Conservation (phyloP, 2,888 invertebrate genomes). For the Lampropteryx suffumata region DNA sequence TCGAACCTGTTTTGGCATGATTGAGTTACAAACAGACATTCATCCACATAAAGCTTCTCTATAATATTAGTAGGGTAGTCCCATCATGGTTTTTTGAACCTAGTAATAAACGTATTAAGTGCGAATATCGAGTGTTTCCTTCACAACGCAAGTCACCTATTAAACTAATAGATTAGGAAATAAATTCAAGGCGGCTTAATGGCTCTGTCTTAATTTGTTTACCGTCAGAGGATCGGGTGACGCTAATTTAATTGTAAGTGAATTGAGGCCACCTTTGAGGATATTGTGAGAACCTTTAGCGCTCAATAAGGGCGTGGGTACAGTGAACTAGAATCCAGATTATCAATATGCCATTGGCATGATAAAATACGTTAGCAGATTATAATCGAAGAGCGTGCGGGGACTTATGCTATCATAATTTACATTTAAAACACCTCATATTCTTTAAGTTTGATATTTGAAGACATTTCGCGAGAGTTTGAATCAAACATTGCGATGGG, state of each 20-base stretch:
- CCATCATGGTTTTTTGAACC: neutral
- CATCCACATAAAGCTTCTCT: neutral
- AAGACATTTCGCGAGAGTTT: too few species aligned
- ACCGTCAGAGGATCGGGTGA: conserved; percentile 64
- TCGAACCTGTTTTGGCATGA: too few species aligned
- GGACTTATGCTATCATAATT: too few species aligned
- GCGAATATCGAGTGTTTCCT: conserved; percentile 33
- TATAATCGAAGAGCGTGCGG: too few species aligned
- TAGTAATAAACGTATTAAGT: neutral
- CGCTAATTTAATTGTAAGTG: conserved; percentile 70
- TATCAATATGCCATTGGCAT: too few species aligned
- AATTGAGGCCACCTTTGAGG: conserved; percentile 66
- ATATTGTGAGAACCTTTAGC: conserved; percentile 49
- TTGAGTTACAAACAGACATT: too few species aligned
- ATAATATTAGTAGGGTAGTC: too few species aligned
- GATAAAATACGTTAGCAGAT: too few species aligned
- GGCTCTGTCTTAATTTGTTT: conserved; percentile 68
- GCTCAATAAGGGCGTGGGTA: conserved; percentile 21
- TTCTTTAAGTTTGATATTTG: too few species aligned
- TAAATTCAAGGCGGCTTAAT: conserved; percentile 62
- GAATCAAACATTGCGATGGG: too few species aligned
- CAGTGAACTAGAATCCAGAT: too few species aligned
- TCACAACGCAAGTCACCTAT: conserved; percentile 41
- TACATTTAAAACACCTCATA: too few species aligned
- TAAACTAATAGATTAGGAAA: conserved; percentile 60